Evolutionary conservation across 2,113 vertebrate species (phyloP).

Genomic region (Kobus ellipsiprymnus): DNA sequence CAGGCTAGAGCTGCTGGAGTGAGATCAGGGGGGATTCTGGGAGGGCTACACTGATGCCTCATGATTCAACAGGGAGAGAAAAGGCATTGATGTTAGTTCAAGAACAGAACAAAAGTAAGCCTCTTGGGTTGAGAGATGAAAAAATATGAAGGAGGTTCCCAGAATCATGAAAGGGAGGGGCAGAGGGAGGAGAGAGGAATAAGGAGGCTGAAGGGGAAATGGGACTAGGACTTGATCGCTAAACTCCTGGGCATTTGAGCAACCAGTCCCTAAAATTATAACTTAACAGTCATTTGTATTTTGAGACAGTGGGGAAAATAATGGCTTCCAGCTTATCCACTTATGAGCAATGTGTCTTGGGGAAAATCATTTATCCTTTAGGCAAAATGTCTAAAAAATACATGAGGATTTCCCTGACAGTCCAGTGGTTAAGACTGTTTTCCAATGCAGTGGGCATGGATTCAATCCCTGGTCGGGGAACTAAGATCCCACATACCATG

Average conservation of each 20-base stretch:
- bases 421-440: neutral
- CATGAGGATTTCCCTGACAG: neutral
- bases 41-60: neutral
- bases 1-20: neutral
- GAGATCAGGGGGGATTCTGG: neutral
- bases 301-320: neutral
- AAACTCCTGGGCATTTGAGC: accelerated
- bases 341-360: neutral
- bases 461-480: neutral
- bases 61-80: neutral
- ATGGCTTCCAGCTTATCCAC: neutral
- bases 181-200: neutral
- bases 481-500: neutral
- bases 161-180: neutral
- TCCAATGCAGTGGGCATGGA: neutral
- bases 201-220: neutral
- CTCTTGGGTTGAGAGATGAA: neutral
- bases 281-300: neutral
- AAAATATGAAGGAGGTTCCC: neutral
- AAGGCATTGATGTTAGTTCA: accelerated
- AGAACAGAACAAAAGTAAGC: neutral
- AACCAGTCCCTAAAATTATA: neutral
- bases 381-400: neutral
- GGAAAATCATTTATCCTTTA: neutral
- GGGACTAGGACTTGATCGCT: neutral